phyloP scores from a whole-genome alignment of 2,797 vertebrate species.

The Thaleichthys pacificus region DNA sequence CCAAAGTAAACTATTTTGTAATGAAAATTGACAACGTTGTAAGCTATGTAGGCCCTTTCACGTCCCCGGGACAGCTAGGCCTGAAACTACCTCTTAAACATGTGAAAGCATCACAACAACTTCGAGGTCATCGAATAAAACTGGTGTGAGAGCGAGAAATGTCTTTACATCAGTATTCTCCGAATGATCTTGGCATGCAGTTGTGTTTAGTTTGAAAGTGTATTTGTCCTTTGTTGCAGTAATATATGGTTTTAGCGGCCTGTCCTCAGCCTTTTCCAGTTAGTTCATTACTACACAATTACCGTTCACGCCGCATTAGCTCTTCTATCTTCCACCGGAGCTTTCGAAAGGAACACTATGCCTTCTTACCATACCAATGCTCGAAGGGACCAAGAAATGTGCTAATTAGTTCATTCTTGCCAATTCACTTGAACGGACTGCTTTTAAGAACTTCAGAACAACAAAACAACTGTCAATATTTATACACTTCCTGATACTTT shows the following conservation, averaged over 20 bases:
- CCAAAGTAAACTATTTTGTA: not conserved
- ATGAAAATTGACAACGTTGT: too few relatives aligned
- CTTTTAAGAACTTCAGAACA: slow-evolving; percentile 50
- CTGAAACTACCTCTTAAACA: not conserved
- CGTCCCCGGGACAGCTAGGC: not conserved
- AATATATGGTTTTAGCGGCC: slow-evolving; percentile 92
- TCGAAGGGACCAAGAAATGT: slow-evolving; percentile 81
- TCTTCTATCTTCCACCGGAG: slow-evolving; percentile 83
- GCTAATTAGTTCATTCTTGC: slow-evolving; percentile 85
- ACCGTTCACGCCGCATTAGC: slow-evolving; percentile 97
- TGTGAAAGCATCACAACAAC: too few relatives aligned
- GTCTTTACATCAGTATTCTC: slow-evolving; percentile 79
- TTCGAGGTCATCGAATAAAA: slow-evolving; percentile 89
- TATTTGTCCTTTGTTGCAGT: slow-evolving; percentile 88
- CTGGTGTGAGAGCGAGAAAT: slow-evolving; percentile 74
- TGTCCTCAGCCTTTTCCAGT: slow-evolving; percentile 94
- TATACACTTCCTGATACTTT: slow-evolving; percentile 20
- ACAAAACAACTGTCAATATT: slow-evolving; percentile 27
- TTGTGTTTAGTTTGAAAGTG: slow-evolving; percentile 91
- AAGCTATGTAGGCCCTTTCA: not conserved
- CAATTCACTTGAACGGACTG: slow-evolving; percentile 73
- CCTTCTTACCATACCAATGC: slow-evolving; percentile 88
- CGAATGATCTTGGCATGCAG: slow-evolving; percentile 74
- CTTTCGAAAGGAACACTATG: slow-evolving; percentile 78
- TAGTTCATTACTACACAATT: slow-evolving; percentile 99